A percentile compares a stretch with the other conserved stretches of the same genome.
Evolutionary conservation across 2,113 vertebrate species (phyloP).

Genomic region (Ictalurus punctatus): DNA sequence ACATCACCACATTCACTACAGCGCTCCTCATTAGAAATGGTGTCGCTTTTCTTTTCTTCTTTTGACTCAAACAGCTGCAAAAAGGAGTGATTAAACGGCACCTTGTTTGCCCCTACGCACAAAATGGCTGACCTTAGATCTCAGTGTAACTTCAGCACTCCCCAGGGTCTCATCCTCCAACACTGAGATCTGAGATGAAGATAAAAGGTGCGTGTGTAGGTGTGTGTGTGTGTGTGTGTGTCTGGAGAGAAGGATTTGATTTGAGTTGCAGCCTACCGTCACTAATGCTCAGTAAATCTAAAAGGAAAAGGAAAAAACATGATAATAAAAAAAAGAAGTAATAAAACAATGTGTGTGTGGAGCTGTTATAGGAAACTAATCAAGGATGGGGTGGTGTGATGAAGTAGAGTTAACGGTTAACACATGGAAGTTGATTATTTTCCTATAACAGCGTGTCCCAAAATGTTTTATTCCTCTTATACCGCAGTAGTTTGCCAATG

Average conservation of each 20-base stretch:
- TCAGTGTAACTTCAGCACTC: slow-evolving; percentile 24
- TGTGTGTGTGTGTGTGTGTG: background rate
- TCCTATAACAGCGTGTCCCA: background rate
- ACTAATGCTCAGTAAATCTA: background rate
- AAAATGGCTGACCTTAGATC: slow-evolving; percentile 15
- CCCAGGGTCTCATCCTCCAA: slow-evolving; percentile 29
- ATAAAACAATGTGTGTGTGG: background rate
- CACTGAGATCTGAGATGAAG: slow-evolving; percentile 33
- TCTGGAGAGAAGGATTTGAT: background rate
- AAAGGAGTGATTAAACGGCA: background rate
- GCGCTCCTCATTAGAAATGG: background rate
- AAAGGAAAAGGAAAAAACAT: background rate
- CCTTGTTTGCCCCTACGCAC: background rate
- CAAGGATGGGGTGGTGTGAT: background rate
- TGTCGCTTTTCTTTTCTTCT: background rate
- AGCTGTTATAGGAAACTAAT: background rate
- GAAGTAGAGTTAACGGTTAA: background rate
- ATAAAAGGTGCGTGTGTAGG: slow-evolving; percentile 1
- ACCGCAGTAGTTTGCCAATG: background rate
- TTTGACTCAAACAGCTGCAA: background rate
- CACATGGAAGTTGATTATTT: background rate
- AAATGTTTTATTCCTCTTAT: background rate
- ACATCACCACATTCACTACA: background rate
- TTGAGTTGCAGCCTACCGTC: background rate
- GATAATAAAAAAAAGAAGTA: background rate